phyloP scores from a whole-genome alignment of 2,888 invertebrate species.

The Drosophila fungiperda region DNA sequence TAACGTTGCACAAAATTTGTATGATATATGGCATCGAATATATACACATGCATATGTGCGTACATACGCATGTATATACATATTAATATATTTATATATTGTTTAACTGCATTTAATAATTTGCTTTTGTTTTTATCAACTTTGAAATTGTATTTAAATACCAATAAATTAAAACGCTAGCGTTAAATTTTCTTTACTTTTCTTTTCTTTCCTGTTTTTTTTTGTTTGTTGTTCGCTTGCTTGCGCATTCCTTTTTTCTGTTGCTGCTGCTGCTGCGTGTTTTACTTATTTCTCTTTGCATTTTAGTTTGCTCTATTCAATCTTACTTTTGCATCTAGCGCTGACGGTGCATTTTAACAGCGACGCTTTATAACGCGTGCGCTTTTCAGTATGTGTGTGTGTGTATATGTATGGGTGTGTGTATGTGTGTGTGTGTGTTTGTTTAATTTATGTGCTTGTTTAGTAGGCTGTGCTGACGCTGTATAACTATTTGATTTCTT shows the following conservation, averaged over 20 bases:
- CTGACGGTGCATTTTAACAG: slow-evolving; percentile 25
- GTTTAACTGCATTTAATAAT: slow-evolving; percentile 62
- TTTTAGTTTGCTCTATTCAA: not conserved
- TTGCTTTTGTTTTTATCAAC: slow-evolving; percentile 29
- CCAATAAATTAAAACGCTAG: slow-evolving; percentile 55
- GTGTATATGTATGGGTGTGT: not conserved
- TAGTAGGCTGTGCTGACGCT: slow-evolving; percentile 12
- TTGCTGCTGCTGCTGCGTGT: slow-evolving; percentile 6
- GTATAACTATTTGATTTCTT: slow-evolving; percentile 41
- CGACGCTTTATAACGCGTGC: slow-evolving; percentile 24
- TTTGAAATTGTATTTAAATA: slow-evolving; percentile 33
- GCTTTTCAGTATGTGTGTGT: slow-evolving; percentile 12
- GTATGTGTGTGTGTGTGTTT: not conserved
- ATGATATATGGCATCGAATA: slow-evolving; percentile 42
- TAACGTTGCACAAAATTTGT: slow-evolving; percentile 76
- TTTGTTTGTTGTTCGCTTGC: slow-evolving; percentile 2
- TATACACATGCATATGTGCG: slow-evolving; percentile 28
- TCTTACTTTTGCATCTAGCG: slow-evolving; percentile 25
- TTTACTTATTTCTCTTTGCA: not conserved
- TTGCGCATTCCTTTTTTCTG: not conserved
- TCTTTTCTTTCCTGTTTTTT: not conserved
- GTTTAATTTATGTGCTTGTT: slow-evolving; percentile 10
- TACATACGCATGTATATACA: slow-evolving; percentile 27
- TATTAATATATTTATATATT: slow-evolving; percentile 47
- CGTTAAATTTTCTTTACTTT: not conserved